Conservation (phyloP, 1,140 invertebrate genomes). For the Pogonomyrmex californicus region DNA sequence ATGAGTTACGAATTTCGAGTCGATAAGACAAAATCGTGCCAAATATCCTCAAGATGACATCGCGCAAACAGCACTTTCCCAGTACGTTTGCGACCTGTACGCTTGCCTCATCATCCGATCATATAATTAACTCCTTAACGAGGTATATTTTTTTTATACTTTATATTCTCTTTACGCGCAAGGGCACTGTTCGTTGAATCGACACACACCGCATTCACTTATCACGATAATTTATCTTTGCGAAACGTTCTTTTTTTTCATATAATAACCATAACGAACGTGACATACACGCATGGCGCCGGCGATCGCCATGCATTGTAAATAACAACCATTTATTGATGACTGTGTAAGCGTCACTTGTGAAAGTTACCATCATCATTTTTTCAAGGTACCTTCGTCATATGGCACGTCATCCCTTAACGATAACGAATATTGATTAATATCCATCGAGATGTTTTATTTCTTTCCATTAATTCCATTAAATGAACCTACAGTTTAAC, state of each 20-base stretch:
- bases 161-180: background rate
- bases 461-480: background rate
- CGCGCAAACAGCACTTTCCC: background rate
- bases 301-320: background rate
- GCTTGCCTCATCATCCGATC: background rate
- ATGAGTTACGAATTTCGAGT: background rate
- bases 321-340: slow-evolving; percentile 35
- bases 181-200: slow-evolving; percentile 5
- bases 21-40: background rate
- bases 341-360: background rate
- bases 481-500: background rate
- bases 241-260: slow-evolving; percentile 13
- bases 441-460: background rate
- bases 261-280: background rate
- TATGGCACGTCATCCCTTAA: background rate
- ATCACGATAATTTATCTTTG: slow-evolving; percentile 38
- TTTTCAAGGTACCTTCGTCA: background rate
- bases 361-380: slow-evolving; percentile 6
- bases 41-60: background rate
- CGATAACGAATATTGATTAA: background rate
- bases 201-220: background rate
- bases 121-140: slow-evolving; percentile 11
- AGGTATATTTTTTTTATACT: background rate
- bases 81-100: background rate
- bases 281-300: slow-evolving; percentile 6